Percentiles rank a stretch among this genome's conserved stretches.
phyloP scores from a whole-genome alignment of 2,888 invertebrate species.

The Caenorhabditis sp. region DNA sequence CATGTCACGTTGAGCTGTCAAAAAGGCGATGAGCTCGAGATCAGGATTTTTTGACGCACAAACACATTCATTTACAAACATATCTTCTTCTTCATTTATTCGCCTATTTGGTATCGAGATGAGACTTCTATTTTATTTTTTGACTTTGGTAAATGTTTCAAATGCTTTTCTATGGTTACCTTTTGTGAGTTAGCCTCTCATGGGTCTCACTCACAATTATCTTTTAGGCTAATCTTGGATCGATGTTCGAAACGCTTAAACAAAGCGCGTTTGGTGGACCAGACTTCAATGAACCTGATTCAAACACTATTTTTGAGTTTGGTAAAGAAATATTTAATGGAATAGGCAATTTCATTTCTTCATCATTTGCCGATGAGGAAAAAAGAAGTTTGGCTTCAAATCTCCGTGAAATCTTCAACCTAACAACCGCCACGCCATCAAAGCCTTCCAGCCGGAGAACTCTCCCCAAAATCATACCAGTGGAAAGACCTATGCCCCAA shows the following conservation, averaged over 20 bases:
- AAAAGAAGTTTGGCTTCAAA: constrained; percentile 35
- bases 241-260: constrained; percentile 51
- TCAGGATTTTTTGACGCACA: constrained; percentile 38
- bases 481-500: constrained; percentile 18
- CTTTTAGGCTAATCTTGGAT: constrained; percentile 45
- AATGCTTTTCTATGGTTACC: constrained; percentile 47
- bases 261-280: constrained; percentile 41
- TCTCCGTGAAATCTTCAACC: constrained; percentile 41
- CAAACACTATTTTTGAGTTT: constrained; percentile 28
- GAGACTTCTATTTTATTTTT: background rate
- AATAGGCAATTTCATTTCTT: constrained; percentile 32
- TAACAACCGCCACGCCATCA: constrained; percentile 28
- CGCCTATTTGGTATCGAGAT: constrained; percentile 6
- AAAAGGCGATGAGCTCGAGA: constrained; percentile 34
- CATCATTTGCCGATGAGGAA: constrained; percentile 33
- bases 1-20: constrained; percentile 33
- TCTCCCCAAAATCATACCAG: constrained; percentile 38
- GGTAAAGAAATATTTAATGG: constrained; percentile 42
- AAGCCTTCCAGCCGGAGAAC: constrained; percentile 14
- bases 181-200: constrained; percentile 46
- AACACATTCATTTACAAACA: background rate
- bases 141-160: background rate
- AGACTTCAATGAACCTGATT: constrained; percentile 31
- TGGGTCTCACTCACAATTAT: background rate
- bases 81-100: constrained; percentile 12